Base-by-base conservation (phyloP, 2,797 vertebrate genomes). In the Callimico goeldii region DNA sequence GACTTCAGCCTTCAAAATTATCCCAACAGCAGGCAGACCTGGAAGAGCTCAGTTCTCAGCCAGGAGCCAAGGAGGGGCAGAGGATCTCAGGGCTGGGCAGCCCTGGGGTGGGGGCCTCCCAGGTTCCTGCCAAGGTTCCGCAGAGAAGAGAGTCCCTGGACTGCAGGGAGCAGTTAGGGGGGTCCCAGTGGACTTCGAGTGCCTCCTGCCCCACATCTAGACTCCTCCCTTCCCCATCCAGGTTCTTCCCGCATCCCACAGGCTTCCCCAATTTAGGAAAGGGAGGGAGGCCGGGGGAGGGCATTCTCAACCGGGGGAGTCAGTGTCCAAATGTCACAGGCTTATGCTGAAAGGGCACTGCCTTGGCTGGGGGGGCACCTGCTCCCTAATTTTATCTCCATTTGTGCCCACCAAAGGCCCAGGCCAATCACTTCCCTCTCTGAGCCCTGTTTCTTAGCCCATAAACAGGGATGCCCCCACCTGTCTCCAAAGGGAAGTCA, bases 1-100 rank as follows among this genome's bases (percentile, higher is more conserved):
- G 91, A 97, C 67, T 82, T 97, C 95, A 96, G 91, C 43, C 90
- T 96, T 94, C 95, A 84, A 82, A 96, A 93, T 95, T 93, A 97
- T 90, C 94, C 64, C 22, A 4, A 11, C 12, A 13, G 70, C 28
- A 1, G 28, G 90, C 75, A 55, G 87, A 17, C 41, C 9, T 2
- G 50, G 55, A 70, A 67, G 61, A 43, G 17, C 77, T 9, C 57
- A 52, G 11, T 90, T 90, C 75, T 50, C 67, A 43, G 77, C 72
- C 88, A 76, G 92, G 58, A 52, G 10, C 61, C 20, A 7, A 19
- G 43, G 33, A n/a, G 24, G 72, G 43, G 14, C 0, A 0, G 55
- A 55, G 86, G 52, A 67, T n/a, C 46, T 67, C 28, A 0, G 70
- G 46, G n/a, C 30, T 41, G 5, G 52, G 50, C 1, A 0, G 58